These are phyloP conservation scores for Dipodomys ordii DNA, from an alignment of 2,113 vertebrate genomes.

Conservation along the genomic window DNA sequence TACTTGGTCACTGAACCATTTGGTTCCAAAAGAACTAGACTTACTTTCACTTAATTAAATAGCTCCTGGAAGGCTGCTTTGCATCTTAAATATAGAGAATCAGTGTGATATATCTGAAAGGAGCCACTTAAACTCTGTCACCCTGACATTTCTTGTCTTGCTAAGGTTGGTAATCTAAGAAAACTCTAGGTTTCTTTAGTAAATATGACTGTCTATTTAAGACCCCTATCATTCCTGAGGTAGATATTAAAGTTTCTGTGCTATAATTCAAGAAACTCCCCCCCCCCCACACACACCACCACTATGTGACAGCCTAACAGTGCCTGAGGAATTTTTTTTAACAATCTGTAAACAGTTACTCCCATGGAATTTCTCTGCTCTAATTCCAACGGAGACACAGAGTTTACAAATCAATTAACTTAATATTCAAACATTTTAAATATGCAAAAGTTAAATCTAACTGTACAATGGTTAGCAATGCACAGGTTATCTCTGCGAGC, in stretches of 20 bases:
- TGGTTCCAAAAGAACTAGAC: slow-evolving; percentile 78
- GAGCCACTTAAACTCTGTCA: slow-evolving; percentile 81
- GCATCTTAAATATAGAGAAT: slow-evolving; percentile 84
- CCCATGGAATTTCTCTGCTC: slow-evolving; percentile 23
- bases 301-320: background rate
- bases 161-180: slow-evolving; percentile 81
- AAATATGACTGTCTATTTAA: slow-evolving; percentile 77
- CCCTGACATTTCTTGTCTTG: slow-evolving; percentile 81
- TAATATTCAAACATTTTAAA: background rate
- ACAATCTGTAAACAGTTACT: slow-evolving; percentile 69
- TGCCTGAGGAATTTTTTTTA: slow-evolving; percentile 37
- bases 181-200: slow-evolving; percentile 83
- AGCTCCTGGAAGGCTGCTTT: slow-evolving; percentile 70
- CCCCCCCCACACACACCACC: background rate
- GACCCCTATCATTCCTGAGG: slow-evolving; percentile 80
- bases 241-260: slow-evolving; percentile 73
- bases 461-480: background rate
- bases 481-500: background rate
- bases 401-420: slow-evolving; percentile 30
- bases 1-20: slow-evolving; percentile 70
- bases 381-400: background rate
- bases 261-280: slow-evolving; percentile 78
- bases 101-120: slow-evolving; percentile 71
- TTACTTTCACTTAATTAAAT: slow-evolving; percentile 84
- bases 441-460: background rate